A percentile compares a stretch with the other conserved stretches of the same genome.
Evolutionary conservation across 1,140 invertebrate genomes (phyloP).

Genomic region (Penaeus vannamei): DNA sequence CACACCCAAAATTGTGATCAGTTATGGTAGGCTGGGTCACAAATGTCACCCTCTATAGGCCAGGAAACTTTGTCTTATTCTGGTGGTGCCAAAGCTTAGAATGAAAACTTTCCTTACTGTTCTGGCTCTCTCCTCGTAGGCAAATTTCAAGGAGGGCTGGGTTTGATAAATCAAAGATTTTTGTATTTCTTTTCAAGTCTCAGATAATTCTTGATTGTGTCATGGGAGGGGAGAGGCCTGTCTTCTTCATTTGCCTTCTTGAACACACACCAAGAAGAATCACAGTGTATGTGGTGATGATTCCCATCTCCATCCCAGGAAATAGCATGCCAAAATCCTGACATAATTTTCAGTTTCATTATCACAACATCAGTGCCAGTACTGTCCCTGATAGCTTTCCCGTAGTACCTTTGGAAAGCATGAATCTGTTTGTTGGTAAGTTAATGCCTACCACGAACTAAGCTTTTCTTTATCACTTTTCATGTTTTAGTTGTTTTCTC

Average conservation of each 20-base stretch:
- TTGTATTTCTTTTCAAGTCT: background rate
- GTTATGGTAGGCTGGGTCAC: background rate
- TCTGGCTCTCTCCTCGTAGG: background rate
- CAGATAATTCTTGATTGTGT: background rate
- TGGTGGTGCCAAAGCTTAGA: background rate
- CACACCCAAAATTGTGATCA: no score
- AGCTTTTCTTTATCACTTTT: background rate
- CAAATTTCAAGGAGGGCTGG: no score
- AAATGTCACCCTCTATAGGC: background rate
- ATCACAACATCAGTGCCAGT: background rate
- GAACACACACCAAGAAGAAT: constrained; percentile 21
- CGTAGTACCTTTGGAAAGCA: constrained; percentile 2
- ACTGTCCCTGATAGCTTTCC: constrained; percentile 7
- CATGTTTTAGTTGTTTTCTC: constrained; percentile 1
- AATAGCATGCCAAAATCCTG: constrained; percentile 24
- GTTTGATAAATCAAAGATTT: background rate
- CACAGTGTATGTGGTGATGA: background rate
- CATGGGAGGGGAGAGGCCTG: background rate
- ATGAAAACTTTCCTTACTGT: background rate
- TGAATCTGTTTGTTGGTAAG: background rate
- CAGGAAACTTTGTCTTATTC: background rate
- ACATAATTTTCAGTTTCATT: constrained; percentile 18
- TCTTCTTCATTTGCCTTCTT: background rate
- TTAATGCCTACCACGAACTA: background rate
- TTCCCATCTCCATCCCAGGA: constrained; percentile 9